A percentile compares a stretch with the other conserved stretches of the same genome.
These are phyloP conservation scores for Caracal caracal DNA, from an alignment of 2,113 vertebrate genomes.

Conservation along the genomic window DNA sequence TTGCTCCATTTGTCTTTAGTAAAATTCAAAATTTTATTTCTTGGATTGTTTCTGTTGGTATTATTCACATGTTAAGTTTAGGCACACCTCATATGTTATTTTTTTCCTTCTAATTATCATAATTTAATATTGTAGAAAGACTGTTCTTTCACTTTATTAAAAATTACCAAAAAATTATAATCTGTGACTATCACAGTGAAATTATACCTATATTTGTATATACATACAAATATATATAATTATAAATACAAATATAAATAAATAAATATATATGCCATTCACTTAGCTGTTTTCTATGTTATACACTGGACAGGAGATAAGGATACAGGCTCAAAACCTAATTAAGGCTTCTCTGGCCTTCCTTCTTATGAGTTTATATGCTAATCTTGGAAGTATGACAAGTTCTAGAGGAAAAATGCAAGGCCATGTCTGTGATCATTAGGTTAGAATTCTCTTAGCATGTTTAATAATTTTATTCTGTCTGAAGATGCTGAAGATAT, in stretches of 20 bases:
- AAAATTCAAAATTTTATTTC: slow-evolving; percentile 14
- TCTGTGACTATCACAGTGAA: background rate
- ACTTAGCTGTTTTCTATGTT: background rate
- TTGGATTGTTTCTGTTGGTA: background rate
- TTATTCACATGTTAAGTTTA: background rate
- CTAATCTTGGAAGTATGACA: background rate
- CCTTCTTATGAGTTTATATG: background rate
- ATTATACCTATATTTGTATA: background rate
- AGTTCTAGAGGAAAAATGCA: background rate
- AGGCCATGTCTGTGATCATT: background rate
- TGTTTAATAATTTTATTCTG: background rate
- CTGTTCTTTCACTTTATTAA: background rate
- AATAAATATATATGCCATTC: background rate
- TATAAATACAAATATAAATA: background rate
- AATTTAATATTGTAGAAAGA: background rate
- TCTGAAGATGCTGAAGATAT: background rate
- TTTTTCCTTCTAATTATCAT: background rate
- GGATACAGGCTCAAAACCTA: background rate
- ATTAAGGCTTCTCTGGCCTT: background rate
- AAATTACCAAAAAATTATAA: background rate
- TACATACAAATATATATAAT: too few relatives aligned
- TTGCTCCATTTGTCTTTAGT: background rate
- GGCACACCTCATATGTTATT: background rate
- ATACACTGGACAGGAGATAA: background rate
- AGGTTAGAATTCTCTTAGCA: background rate